A percentile compares a stretch with the other conserved stretches of the same genome.
Conservation (phyloP, 2,888 invertebrate genomes). For the Rhagophthalmus giganteus region DNA sequence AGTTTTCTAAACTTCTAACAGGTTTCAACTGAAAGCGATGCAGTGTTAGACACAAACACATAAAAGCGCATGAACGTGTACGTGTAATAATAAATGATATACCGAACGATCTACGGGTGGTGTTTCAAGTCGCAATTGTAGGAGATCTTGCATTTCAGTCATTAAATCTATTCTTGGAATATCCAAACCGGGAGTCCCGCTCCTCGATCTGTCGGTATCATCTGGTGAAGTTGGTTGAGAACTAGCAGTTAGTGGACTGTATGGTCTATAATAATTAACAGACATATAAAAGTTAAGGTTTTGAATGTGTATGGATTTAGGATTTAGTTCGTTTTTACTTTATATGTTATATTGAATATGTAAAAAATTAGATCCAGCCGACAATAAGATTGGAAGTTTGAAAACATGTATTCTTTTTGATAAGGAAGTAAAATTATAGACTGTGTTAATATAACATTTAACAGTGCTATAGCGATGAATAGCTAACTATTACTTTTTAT, state of each 20-base stretch:
- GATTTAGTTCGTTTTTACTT: no score
- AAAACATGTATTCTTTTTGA: no score
- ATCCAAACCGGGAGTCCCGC: constrained; percentile 53
- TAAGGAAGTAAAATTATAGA: no score
- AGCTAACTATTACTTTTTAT: no score
- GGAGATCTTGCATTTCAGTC: constrained; percentile 67
- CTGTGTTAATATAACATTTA: no score
- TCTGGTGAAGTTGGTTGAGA: constrained; percentile 61
- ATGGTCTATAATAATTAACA: constrained; percentile 42
- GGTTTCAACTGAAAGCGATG: constrained; percentile 59
- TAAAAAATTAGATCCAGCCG: no score
- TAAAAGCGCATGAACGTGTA: background rate
- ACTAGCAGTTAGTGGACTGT: constrained; percentile 55
- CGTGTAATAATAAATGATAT: constrained; percentile 27
- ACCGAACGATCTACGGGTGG: constrained; percentile 69
- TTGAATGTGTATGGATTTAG: no score
- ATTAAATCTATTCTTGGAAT: constrained; percentile 63
- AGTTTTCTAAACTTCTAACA: constrained; percentile 64
- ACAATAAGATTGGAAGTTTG: no score
- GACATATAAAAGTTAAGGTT: no score
- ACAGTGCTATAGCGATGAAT: no score
- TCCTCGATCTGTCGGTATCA: constrained; percentile 53
- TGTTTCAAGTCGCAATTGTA: constrained; percentile 57
- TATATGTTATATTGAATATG: no score
- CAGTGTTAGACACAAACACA: constrained; percentile 13